Conservation (phyloP, 2,888 invertebrate species). For the Eristalis arbustorum region DNA sequence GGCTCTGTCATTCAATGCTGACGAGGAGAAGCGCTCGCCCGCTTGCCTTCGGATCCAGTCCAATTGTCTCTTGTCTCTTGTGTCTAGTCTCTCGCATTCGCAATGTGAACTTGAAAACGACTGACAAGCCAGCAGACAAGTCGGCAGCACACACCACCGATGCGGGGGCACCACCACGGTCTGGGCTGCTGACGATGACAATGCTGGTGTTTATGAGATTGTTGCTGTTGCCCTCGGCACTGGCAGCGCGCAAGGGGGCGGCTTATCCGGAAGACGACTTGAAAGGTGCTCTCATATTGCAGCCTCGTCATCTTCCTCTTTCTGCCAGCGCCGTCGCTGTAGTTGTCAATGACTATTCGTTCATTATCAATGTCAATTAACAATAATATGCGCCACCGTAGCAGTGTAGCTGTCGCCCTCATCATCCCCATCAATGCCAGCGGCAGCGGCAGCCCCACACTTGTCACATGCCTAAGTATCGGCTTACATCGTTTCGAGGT, state of each 20-base stretch:
- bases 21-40: not conserved
- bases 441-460: not conserved
- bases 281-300: conserved; percentile 64
- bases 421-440: conserved; percentile 38
- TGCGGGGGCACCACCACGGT: conserved; percentile 8
- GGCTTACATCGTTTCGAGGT: conserved; percentile 58
- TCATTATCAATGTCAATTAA: conserved; percentile 70
- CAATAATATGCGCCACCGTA: conserved; percentile 42
- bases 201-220: conserved; percentile 57
- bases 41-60: not conserved
- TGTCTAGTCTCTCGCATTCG: conserved; percentile 32
- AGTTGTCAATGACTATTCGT: conserved; percentile 57
- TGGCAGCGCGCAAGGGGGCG: not conserved
- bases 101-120: conserved; percentile 61
- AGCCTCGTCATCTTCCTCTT: conserved; percentile 2
- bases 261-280: conserved; percentile 57
- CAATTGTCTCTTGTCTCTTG: not conserved
- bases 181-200: conserved; percentile 44
- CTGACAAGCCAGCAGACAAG: conserved; percentile 23
- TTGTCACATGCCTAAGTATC: conserved; percentile 53
- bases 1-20: conserved; percentile 34
- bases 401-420: not conserved
- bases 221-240: conserved; percentile 45
- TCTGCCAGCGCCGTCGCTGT: conserved; percentile 11
- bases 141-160: not conserved